Evolutionary conservation across 1,140 invertebrate genomes (phyloP), one percentile per base, ranked within the genome.

Genomic region (Archivesica marissinica): DNA sequence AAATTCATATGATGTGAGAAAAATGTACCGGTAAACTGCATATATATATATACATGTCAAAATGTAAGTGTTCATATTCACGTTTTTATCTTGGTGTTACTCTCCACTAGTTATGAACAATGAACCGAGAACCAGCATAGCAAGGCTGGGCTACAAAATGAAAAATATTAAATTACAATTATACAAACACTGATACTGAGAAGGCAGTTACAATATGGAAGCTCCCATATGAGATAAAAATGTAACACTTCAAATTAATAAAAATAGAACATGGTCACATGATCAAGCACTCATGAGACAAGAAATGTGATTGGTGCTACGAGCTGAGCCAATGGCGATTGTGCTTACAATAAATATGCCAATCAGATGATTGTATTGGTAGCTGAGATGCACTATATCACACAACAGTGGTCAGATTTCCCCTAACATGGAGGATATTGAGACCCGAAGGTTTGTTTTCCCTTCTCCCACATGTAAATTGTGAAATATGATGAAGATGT

Each of bases 281-380:
- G 80, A 72, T 83, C 80, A 83, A 72, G 80, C 80, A 83, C 68
- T 83, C 61, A 52, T 74, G 80, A 83, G 68, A 83, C 70, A 83
- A 83, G 54, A 83, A 72, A 52, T 74, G 70, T 83, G 80, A 83
- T 83, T 83, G 68, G 66, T 83, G 80, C 80, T 75, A 83, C 80
- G 33, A 83, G 56, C 80, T 70, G 75, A 83, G 56, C 80, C 80
- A 83, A 83, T 75, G 44, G 39, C 33, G 80, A 83, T 74, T 83
- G 80, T 74, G 80, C 70, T 83, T 83, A 41, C 38, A 75, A 39
- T 30, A 74, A 72, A 61, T 61, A 74, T 83, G 80, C 80, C 80
- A 83, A 83, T 83, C 80, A 75, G 64, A 83, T 75, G 68, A 72
- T 74, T 83, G 68, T 47, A 38, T 64, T 30, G 50, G 80, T 83